A percentile compares a stretch with the other conserved stretches of the same genome.
Conservation (phyloP, 2,888 invertebrate genomes). For the Stenchaetothrips biformis region DNA sequence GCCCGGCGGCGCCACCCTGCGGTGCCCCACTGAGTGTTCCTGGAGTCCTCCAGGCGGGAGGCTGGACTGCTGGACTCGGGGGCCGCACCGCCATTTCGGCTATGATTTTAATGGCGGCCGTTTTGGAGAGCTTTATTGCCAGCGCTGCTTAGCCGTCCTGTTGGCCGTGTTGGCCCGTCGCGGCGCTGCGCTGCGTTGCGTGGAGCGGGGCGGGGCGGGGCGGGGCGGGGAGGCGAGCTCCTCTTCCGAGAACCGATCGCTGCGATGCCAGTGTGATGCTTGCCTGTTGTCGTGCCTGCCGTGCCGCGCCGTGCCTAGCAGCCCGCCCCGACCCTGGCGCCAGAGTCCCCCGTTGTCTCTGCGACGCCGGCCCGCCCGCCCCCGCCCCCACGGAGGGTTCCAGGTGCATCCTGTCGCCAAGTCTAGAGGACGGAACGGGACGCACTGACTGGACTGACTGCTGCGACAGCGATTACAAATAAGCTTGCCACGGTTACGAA, state of each 20-base stretch:
- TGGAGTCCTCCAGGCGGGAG: no score
- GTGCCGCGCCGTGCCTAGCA: neutral
- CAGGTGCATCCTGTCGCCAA: no score
- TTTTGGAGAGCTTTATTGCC: slow-evolving; percentile 21
- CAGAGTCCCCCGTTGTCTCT: neutral
- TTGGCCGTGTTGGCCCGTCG: no score
- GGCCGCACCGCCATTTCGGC: slow-evolving; percentile 1
- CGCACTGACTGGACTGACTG: no score
- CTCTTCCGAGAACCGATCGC: neutral
- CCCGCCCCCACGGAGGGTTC: neutral
- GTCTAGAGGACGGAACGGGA: no score
- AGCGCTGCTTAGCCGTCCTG: neutral
- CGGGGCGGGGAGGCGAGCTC: neutral
- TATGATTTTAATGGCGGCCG: slow-evolving; percentile 19
- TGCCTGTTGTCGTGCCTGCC: neutral
- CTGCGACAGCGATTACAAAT: no score
- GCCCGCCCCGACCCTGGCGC: neutral
- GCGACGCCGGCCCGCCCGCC: neutral
- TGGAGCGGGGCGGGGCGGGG: neutral
- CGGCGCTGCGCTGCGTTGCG: no score
- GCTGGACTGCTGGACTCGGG: no score
- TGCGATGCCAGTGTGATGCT: neutral
- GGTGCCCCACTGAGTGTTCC: no score
- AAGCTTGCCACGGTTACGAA: no score
- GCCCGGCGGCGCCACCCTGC: neutral